phyloP scores from a whole-genome alignment of 2,888 invertebrate species.

The Zhengitettix transpicula region DNA sequence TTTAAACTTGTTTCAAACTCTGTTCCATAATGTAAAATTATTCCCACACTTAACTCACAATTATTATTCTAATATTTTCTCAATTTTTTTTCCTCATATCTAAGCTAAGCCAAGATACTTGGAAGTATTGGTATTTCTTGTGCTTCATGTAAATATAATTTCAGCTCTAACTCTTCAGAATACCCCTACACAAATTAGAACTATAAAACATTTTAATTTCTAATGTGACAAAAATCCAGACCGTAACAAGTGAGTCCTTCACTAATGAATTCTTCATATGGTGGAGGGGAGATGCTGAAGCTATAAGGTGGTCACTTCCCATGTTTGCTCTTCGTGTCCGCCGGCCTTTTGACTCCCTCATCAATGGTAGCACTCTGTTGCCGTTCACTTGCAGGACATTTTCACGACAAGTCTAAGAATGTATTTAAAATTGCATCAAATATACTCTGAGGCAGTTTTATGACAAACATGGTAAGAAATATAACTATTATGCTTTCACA shows the following conservation, averaged over 20 bases:
- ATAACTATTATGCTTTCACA: not conserved
- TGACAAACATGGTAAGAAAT: not conserved
- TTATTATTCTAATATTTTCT: no score
- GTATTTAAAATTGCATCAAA: not conserved
- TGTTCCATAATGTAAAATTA: no score
- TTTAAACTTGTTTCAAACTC: no score
- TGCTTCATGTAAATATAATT: no score
- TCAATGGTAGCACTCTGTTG: not conserved
- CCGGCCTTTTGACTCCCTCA: not conserved
- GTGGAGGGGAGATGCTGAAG: not conserved
- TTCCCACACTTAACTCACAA: no score
- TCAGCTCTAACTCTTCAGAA: not conserved
- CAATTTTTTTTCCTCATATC: no score
- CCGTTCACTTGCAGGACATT: not conserved
- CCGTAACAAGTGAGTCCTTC: not conserved
- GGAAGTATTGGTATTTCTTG: not conserved
- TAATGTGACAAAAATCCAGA: not conserved
- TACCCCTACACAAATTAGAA: not conserved
- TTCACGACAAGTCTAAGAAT: not conserved
- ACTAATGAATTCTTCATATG: not conserved
- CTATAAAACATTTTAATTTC: not conserved
- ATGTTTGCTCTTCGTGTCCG: not conserved
- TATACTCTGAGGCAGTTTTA: not conserved
- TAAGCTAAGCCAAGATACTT: not conserved
- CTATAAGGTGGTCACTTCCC: not conserved